A percentile compares a stretch with the other conserved stretches of the same genome.
Evolutionary conservation across 2,113 vertebrate species (phyloP).

Genomic region (Hemiprocne comata): DNA sequence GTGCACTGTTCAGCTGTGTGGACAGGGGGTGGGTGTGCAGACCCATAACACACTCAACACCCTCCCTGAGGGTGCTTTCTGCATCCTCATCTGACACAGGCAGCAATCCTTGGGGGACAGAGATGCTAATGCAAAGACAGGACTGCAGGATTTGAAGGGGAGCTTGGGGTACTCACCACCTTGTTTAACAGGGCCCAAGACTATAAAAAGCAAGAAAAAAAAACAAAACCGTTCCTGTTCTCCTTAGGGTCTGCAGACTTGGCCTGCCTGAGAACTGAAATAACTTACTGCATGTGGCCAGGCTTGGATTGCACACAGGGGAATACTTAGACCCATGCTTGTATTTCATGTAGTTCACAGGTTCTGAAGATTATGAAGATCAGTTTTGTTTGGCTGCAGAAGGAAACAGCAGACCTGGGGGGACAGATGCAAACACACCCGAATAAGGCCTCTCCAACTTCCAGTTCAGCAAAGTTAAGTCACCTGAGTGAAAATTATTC

Average conservation of each 20-base stretch:
- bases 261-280: neutral
- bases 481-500: neutral
- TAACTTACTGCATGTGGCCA: neutral
- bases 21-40: neutral
- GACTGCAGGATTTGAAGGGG: neutral
- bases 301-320: neutral
- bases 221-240: neutral
- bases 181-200: neutral
- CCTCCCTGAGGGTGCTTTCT: neutral
- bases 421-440: neutral
- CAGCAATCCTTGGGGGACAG: neutral
- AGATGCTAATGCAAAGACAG: neutral
- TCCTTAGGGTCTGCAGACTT: neutral
- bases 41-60: too few species aligned
- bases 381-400: neutral
- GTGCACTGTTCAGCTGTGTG: neutral
- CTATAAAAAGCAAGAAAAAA: neutral
- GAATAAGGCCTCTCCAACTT: neutral
- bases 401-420: neutral
- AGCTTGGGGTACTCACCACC: neutral
- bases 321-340: neutral
- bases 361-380: neutral
- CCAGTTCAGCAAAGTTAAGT: neutral
- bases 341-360: neutral
- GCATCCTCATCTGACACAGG: rapidly evolving